Conservation (phyloP, 2,888 invertebrate genomes). For the Diplazon laetatorius region DNA sequence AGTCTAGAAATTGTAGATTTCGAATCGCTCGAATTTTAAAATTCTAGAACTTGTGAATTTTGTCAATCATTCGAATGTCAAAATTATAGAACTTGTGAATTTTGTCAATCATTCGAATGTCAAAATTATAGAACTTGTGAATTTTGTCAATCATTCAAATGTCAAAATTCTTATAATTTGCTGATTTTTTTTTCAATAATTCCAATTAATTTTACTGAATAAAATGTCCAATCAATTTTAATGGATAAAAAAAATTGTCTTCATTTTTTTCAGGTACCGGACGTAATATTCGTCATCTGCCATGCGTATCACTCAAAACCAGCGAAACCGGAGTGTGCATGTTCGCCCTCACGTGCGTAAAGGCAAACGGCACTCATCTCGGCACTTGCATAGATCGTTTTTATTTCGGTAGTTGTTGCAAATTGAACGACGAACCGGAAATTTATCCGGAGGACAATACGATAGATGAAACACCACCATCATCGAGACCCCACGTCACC, state of each 20-base stretch:
- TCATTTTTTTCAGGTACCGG: constrained; percentile 89
- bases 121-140: no score
- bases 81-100: no score
- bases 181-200: no score
- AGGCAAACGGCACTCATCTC: constrained; percentile 94
- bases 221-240: no score
- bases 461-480: constrained; percentile 84
- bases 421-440: constrained; percentile 86
- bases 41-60: no score
- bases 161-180: no score
- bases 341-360: constrained; percentile 96
- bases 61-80: no score
- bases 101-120: no score
- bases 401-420: constrained; percentile 96
- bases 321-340: constrained; percentile 94
- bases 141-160: no score
- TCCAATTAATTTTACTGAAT: no score
- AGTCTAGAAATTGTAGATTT: background rate
- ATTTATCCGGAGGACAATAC: constrained; percentile 85
- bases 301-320: constrained; percentile 92
- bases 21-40: no score
- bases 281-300: constrained; percentile 94
- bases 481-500: constrained; percentile 73
- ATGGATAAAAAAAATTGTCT: no score
- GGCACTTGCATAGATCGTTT: constrained; percentile 97